Base-by-base conservation (phyloP, 2,113 vertebrate genomes). In the Semnornis frantzii region DNA sequence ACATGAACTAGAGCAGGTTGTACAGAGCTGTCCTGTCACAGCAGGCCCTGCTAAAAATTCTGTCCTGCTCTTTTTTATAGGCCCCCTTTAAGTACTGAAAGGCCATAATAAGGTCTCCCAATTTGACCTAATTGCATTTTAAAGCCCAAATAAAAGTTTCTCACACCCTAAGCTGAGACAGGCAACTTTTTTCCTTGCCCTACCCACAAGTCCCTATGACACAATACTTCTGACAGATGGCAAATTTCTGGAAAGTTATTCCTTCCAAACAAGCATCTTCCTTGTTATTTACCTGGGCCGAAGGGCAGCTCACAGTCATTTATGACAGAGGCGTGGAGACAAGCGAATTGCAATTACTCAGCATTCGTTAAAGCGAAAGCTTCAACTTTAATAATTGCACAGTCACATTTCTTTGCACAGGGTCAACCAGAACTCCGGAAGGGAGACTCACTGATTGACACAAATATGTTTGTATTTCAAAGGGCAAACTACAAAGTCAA, bases 401-500 rank as follows among this genome's bases (percentile, higher is more conserved):
- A 94, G 94, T 93, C 89, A 92, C 71, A 92, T 94, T 95, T 93
- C 75, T 95, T 85, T 86, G 85, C 57, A 5, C 71, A 59, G 94
- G 86, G 89, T 86, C 91, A 94, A 73, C 69, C 39, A 69, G 81
- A 86, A 87, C 75, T 93, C 93, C 91, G 39, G 96, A 95, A 96
- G 42, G 91, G 92, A 97, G 83, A 91, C 76, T 72, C 85, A 82
- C 81, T 87, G 89, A 91, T 37, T 94, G 95, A 93, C 91, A 95
- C 68, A 94, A 87, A 91, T 94, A 81, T 82, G 69, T 94, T 92
- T 95, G 88, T 83, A 92, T 97, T 95, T 96, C 90, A 96, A 91
- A 96, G 86, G 77, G 95, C 44, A 94, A 94, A 94, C 84, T 69
- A 92, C 93, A 94, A 94, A 97, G 82, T 88, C 94, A 94, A 95